Conservation (phyloP, 2,888 invertebrate species). For the Podabrus alpinus region DNA sequence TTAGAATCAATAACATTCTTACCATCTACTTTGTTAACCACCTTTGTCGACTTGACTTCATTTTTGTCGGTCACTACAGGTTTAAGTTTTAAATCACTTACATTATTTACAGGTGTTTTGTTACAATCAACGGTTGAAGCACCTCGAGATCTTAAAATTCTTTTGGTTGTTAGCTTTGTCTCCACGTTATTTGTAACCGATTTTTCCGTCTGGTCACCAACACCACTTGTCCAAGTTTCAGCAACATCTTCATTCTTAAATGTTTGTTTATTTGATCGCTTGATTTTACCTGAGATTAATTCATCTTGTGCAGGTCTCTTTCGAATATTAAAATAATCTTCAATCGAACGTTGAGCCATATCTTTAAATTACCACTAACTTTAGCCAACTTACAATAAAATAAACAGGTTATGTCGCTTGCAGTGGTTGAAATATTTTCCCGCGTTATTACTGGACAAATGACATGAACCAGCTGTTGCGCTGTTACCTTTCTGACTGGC, state of each 20-base stretch:
- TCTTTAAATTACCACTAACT: neutral
- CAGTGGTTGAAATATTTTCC: neutral
- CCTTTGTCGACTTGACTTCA: neutral
- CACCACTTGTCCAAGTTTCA: neutral
- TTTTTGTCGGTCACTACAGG: neutral
- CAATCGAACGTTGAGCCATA: constrained; percentile 80
- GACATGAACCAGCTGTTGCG: neutral
- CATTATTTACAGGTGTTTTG: neutral
- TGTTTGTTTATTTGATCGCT: constrained; percentile 59
- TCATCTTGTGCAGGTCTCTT: constrained; percentile 77
- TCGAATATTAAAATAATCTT: constrained; percentile 75
- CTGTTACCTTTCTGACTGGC: neutral
- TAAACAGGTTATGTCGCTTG: neutral
- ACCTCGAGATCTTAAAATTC: neutral
- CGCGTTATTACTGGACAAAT: neutral
- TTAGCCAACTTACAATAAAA: neutral
- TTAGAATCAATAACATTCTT: neutral
- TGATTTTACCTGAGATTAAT: constrained; percentile 47
- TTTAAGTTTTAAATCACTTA: neutral
- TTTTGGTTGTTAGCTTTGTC: neutral
- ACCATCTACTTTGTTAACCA: neutral
- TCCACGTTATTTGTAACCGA: neutral
- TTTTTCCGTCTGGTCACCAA: neutral
- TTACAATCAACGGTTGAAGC: neutral
- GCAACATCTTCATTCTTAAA: constrained; percentile 45